A percentile compares a stretch with the other conserved stretches of the same genome.
phyloP scores from a whole-genome alignment of 2,797 vertebrate genomes.

The Anabas testudineus region DNA sequence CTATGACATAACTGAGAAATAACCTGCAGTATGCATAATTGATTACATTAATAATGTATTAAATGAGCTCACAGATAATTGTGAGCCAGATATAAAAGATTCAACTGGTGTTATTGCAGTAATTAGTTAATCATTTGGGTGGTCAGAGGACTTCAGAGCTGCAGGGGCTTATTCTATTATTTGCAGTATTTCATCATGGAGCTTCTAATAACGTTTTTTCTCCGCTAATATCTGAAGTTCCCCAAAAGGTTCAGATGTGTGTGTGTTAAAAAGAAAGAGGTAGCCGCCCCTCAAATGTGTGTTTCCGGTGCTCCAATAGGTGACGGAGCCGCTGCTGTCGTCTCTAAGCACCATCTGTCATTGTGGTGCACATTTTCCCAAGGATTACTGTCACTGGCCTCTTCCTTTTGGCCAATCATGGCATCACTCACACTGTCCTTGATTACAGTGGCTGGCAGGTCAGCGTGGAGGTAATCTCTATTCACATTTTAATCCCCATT shows the following conservation, averaged over 20 bases:
- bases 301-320: conserved; percentile 34
- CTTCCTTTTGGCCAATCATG: conserved; percentile 73
- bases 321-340: conserved; percentile 50
- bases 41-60: too few species aligned
- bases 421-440: conserved; percentile 76
- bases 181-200: conserved; percentile 30
- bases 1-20: too few species aligned
- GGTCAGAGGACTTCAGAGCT: conserved; percentile 51
- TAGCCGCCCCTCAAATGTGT: conserved; percentile 36
- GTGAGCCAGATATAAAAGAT: too few species aligned
- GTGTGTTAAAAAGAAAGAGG: conserved; percentile 60
- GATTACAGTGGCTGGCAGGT: conserved; percentile 78
- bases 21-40: too few species aligned
- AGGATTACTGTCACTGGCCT: conserved; percentile 76
- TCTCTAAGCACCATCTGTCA: conserved; percentile 66
- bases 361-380: conserved; percentile 80
- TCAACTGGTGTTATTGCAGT: too few species aligned
- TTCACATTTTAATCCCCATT: conserved; percentile 74
- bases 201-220: conserved; percentile 14
- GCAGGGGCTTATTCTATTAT: conserved; percentile 42
- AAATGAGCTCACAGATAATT: too few species aligned
- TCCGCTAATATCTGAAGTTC: conserved; percentile 15
- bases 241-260: conserved; percentile 52
- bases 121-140: conserved; percentile 51
- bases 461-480: conserved; percentile 68